Percentiles rank a stretch among this genome's conserved stretches.
phyloP scores from a whole-genome alignment of 2,113 vertebrate species.

The Theristicus caerulescens region DNA sequence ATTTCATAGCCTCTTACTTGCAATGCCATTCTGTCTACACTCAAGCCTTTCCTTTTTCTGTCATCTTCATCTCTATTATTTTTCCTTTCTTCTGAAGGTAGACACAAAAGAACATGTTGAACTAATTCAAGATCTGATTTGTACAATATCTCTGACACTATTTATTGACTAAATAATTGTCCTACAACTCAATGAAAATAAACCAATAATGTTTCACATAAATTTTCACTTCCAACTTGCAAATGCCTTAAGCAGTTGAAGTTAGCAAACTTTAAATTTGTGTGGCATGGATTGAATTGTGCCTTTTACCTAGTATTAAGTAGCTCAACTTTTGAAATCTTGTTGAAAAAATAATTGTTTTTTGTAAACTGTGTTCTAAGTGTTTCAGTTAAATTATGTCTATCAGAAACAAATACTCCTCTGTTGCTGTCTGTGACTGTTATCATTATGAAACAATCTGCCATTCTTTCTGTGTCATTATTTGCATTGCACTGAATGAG shows the following conservation, averaged over 20 bases:
- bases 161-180: not conserved
- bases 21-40: not conserved
- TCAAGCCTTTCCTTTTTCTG: not conserved
- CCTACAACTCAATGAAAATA: not conserved
- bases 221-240: not conserved
- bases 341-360: not conserved
- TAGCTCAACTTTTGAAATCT: not conserved
- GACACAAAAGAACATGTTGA: not conserved
- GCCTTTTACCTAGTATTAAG: not conserved
- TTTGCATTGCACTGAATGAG: not conserved
- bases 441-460: not conserved
- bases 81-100: not conserved
- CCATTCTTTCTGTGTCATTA: not conserved
- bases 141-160: not conserved
- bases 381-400: not conserved
- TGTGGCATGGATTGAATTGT: not conserved
- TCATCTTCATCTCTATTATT: not conserved
- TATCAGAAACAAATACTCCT: not conserved
- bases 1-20: not conserved
- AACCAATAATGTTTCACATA: not conserved
- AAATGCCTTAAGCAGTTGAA: not conserved
- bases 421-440: not conserved
- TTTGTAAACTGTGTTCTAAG: not conserved
- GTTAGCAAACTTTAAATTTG: not conserved
- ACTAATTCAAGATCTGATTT: not conserved